Percentiles rank a stretch among this genome's conserved stretches.
Conservation (phyloP, 2,888 invertebrate species). For the Candidula unifasciata region DNA sequence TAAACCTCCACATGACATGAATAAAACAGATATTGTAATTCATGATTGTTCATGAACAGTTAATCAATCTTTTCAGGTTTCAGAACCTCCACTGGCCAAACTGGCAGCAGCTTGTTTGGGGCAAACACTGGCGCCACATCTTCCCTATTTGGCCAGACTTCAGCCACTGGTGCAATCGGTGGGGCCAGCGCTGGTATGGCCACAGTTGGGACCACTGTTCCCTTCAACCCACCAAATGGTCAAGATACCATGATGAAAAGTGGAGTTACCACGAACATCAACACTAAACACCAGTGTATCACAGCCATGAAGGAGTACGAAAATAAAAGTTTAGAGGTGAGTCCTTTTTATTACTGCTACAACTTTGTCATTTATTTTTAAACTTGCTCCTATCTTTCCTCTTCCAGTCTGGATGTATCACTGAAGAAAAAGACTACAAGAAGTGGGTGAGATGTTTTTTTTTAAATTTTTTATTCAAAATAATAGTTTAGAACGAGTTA, state of each 20-base stretch:
- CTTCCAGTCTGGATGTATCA: no score
- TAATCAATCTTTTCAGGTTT: constrained; percentile 55
- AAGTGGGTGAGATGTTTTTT: no score
- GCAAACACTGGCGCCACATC: constrained; percentile 42
- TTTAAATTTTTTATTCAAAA: no score
- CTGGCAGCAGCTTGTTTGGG: constrained; percentile 43
- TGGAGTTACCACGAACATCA: constrained; percentile 88
- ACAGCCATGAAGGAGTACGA: constrained; percentile 98
- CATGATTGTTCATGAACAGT: no score
- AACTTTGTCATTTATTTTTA: no score
- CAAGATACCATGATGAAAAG: constrained; percentile 87
- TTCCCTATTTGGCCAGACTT: constrained; percentile 37
- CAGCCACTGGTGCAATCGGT: constrained; percentile 53
- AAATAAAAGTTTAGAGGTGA: constrained; percentile 89
- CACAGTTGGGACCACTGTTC: constrained; percentile 80
- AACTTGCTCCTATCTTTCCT: no score
- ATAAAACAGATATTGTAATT: no score
- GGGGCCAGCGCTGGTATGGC: constrained; percentile 47
- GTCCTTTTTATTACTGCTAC: not conserved
- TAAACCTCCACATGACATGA: no score
- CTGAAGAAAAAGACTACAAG: no score
- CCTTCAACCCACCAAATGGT: constrained; percentile 91
- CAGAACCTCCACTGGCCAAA: constrained; percentile 52
- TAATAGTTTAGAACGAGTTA: no score
- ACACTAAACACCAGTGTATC: constrained; percentile 85